phyloP scores from a whole-genome alignment of 2,113 vertebrate species.

The Copsychus sechellarum region DNA sequence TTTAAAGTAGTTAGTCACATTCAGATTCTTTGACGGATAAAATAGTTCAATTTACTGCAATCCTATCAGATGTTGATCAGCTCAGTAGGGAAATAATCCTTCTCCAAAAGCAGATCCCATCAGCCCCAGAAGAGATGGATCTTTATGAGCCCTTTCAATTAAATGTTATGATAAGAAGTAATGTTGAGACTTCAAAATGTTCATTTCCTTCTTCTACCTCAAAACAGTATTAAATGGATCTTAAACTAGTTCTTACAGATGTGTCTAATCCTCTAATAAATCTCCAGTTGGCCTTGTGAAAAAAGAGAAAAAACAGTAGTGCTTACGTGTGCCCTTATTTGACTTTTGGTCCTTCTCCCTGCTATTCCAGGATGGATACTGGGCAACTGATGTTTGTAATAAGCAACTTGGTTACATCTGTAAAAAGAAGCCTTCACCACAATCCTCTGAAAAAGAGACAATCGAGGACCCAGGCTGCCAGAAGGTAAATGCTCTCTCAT shows the following conservation, averaged over 20 bases:
- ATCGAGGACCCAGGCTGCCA: slow-evolving; percentile 77
- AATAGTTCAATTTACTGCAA: not conserved
- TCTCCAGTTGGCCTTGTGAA: not conserved
- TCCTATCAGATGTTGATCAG: not conserved
- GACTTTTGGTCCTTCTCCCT: not conserved
- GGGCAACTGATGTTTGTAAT: slow-evolving; percentile 85
- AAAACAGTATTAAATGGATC: not conserved
- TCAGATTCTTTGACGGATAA: not conserved
- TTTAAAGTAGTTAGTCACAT: not conserved
- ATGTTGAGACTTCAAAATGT: not conserved
- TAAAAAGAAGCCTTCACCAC: slow-evolving; percentile 79
- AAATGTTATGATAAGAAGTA: not conserved
- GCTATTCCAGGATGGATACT: slow-evolving; percentile 81
- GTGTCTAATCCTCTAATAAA: not conserved
- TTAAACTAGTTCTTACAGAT: not conserved
- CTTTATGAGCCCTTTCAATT: not conserved
- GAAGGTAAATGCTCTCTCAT: slow-evolving; percentile 71
- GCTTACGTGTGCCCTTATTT: not conserved
- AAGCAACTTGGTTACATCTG: slow-evolving; percentile 83
- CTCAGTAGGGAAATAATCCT: not conserved
- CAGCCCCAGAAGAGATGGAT: not conserved
- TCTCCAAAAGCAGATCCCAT: not conserved
- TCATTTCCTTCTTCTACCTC: not conserved
- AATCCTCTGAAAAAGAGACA: slow-evolving; percentile 35
- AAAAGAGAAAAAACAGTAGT: not conserved